Evolutionary conservation across 2,888 invertebrate species (phyloP), one percentile per base, ranked within the genome.

Genomic region (Amiota communis): DNA sequence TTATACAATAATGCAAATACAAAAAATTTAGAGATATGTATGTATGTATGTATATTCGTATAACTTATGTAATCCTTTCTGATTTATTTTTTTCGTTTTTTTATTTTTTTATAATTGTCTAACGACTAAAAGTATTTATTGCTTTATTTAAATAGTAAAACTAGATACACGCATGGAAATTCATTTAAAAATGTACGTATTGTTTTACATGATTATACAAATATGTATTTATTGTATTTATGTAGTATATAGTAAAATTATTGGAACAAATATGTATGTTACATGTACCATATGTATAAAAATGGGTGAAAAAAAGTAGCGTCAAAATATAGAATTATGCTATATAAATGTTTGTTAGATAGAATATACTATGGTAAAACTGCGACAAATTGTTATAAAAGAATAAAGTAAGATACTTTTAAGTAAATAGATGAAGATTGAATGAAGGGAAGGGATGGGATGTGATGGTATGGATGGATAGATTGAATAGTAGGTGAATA

Each of bases 131-230:
- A 79, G 81, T 83, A 80, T 80, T 77, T 81, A 78, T 80, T 72
- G 68, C 78, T 82, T 85, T 84, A 85, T 85, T 80, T 85, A 81
- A 86, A 87, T 87, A 36, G 36, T 36, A 36, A 36, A 88, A 86
- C 87, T 87, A 87, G 86, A 87, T 87, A 84, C 86, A 87, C 86
- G 82, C 84, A 78, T 81, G 83, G 82, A 84, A 85, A 83, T 83
- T 82, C 84, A 85, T 83, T 82, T 80, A 79, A 85, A 79, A 81
- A 78, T 82, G 36, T 36, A 36, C 6, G 36, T 36, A 36, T 36
- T 36, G 36, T 36, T 36, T 36, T 36, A 36, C 36, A 79, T 79
- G 75, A 51, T 47, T 53, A 68, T 68, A 23, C 36, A 36, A 36
- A 36, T 36, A n/a, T n/a, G n/a, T n/a, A 36, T 36, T 36, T 36